Evolutionary conservation across 2,797 vertebrate species (phyloP), one percentile per base, ranked within the genome.

Genomic region (Hyperoplus immaculatus): DNA sequence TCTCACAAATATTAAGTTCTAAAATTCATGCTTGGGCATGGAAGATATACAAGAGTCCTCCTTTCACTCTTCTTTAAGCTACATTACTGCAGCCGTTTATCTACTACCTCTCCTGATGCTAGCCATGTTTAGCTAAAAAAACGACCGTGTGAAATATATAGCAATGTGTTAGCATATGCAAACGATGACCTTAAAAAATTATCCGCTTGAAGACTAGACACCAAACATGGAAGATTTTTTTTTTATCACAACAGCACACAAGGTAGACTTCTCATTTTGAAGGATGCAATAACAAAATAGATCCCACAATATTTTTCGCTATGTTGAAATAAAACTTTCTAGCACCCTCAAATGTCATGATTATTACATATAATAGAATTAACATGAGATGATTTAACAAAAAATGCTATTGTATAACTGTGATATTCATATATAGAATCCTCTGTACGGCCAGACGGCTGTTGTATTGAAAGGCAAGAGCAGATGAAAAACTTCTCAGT

Each of bases 51-150:
- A 77, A 89, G 29, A 29, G 29, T 29, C 3, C 54, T 87, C 77
- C 86, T 58, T 63, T 80, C 64, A 72, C 75, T 73, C 72, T 87
- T 78, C 87, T 82, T 76, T 18, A 51, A 78, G 87, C 83, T 84
- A 71, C 78, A 80, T 74, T 57, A 87, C 85, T 88, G 85, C 90
- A 90, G 89, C 90, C 87, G 87, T 92, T 91, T 84, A 85, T 91
- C 81, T 92, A 88, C 94, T 95, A 95, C 94, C 94, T 95, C 94
- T 95, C 94, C 85, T 88, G 80, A 89, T 91, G 88, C 85, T 87
- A 83, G 85, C 83, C 87, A 91, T 78, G 45, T 86, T 88, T 74
- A 88, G 82, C 87, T 85, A 45, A 85, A 59, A 73, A 55, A 46
- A 46, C 77, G 53, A 75, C 29, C 29, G 75, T 79, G 80, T 78